These are phyloP conservation scores for Monochamus saltuarius DNA, from an alignment of 1,140 invertebrate species.

Conservation along the genomic window DNA sequence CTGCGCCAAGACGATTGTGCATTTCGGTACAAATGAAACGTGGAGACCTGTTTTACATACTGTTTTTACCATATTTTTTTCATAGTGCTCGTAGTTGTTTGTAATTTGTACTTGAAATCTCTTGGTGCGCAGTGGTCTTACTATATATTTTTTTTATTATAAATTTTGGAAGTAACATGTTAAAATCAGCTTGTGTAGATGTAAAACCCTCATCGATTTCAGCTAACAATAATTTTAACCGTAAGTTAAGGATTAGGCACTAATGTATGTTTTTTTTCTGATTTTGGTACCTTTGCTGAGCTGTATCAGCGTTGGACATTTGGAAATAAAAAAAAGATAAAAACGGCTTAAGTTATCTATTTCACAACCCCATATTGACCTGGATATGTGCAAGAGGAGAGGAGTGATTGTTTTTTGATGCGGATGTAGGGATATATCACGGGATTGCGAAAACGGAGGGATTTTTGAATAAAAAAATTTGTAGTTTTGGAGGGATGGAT, in stretches of 20 bases:
- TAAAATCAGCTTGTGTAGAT: neutral
- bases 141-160: no score
- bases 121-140: no score
- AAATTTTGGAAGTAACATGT: no score
- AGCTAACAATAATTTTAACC: constrained; percentile 23
- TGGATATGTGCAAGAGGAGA: constrained; percentile 28
- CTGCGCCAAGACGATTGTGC: neutral
- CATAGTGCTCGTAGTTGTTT: neutral
- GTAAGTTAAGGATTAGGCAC: constrained; percentile 20
- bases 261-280: constrained; percentile 23
- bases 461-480: constrained; percentile 11
- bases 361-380: neutral
- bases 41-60: no score
- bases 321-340: constrained; percentile 22
- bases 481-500: constrained; percentile 7
- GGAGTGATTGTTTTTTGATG: constrained; percentile 19
- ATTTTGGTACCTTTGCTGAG: constrained; percentile 22
- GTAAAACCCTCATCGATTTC: constrained; percentile 21
- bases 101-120: neutral
- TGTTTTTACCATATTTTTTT: no score
- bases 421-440: neutral
- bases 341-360: constrained; percentile 8
- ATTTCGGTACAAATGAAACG: no score
- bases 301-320: constrained; percentile 23
- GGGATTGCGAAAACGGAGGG: constrained; percentile 22